Percentiles rank a stretch among this genome's conserved stretches.
phyloP scores from a whole-genome alignment of 2,797 vertebrate species.

The Paedocypris micromegethes region DNA sequence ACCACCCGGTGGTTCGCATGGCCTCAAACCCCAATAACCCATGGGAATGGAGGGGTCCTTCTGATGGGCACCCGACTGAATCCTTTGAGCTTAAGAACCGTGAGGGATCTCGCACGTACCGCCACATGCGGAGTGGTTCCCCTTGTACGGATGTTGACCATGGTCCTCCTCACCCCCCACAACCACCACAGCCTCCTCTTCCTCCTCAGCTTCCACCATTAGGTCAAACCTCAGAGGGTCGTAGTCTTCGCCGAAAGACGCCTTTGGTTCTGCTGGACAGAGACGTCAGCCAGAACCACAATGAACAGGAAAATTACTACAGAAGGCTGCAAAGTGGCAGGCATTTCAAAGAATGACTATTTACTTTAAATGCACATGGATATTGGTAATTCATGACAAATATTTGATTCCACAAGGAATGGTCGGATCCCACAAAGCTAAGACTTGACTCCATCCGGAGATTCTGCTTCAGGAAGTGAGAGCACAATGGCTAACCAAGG shows the following conservation, averaged over 20 bases:
- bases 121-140: conserved; percentile 66
- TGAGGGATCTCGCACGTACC: conserved; percentile 68
- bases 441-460: conserved; percentile 10
- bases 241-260: conserved; percentile 76
- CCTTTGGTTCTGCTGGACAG: conserved; percentile 60
- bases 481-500: conserved; percentile 38
- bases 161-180: conserved; percentile 38
- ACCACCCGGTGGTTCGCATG: conserved; percentile 80
- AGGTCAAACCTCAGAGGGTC: conserved; percentile 59
- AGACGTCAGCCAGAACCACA: conserved; percentile 58
- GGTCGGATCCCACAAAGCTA: not conserved
- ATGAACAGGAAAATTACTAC: conserved; percentile 62
- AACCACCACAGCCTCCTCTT: conserved; percentile 30
- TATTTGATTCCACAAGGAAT: conserved; percentile 18
- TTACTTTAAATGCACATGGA: conserved; percentile 37
- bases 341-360: conserved; percentile 72
- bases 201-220: conserved; percentile 38
- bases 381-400: too few relatives aligned
- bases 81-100: conserved; percentile 73
- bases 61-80: conserved; percentile 56
- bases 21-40: conserved; percentile 61
- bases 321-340: conserved; percentile 69
- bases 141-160: conserved; percentile 71
- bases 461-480: conserved; percentile 26
- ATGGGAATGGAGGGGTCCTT: conserved; percentile 71